phyloP scores from a whole-genome alignment of 2,888 invertebrate genomes.

The Cetonia aurata region DNA sequence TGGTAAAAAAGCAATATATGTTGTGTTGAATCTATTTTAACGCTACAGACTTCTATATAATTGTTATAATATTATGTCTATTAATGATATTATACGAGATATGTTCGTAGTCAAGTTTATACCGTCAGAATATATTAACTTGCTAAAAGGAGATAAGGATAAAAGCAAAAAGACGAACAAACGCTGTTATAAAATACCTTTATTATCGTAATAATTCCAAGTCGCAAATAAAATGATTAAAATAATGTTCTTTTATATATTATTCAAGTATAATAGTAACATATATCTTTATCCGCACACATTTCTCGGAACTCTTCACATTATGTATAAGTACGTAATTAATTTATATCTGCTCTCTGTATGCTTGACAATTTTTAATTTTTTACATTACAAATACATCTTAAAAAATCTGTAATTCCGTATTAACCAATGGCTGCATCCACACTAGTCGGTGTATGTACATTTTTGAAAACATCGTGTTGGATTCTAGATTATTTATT shows the following conservation, averaged over 20 bases:
- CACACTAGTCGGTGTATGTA: constrained; percentile 21
- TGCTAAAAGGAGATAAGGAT: background rate
- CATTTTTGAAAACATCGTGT: constrained; percentile 21
- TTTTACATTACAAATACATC: background rate
- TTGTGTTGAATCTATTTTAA: no score
- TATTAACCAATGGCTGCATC: constrained; percentile 2
- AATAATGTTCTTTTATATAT: constrained; percentile 1
- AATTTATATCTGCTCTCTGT: constrained; percentile 8
- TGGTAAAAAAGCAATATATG: no score
- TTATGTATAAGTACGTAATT: background rate
- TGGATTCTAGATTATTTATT: no score
- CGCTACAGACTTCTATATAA: no score
- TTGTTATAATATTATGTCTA: no score
- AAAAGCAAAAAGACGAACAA: constrained; percentile 13
- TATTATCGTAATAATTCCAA: constrained; percentile 42
- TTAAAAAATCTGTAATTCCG: constrained; percentile 2
- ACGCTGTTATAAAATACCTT: constrained; percentile 43
- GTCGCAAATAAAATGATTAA: constrained; percentile 35
- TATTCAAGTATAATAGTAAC: constrained; percentile 8
- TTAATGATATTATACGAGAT: no score
- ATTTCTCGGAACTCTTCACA: no score
- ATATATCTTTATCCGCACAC: no score
- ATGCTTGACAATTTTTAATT: constrained; percentile 14
- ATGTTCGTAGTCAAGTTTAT: background rate
- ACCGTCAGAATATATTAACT: background rate